These are phyloP conservation scores for Pteronotus mesoamericanus DNA, from an alignment of 2,797 vertebrate species.

Conservation along the genomic window DNA sequence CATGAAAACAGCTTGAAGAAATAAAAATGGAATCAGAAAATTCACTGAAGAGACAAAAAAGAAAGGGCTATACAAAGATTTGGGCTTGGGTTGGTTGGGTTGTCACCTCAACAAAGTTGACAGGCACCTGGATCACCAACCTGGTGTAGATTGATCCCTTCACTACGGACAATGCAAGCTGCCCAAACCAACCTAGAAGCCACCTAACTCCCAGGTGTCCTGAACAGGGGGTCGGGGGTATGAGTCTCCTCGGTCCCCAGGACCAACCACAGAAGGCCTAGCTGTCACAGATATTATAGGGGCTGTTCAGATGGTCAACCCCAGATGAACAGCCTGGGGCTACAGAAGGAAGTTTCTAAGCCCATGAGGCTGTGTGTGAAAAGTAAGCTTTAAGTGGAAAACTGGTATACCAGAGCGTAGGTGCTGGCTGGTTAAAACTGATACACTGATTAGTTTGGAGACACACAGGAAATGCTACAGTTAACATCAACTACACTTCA, in stretches of 20 bases:
- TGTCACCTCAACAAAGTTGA: accelerated
- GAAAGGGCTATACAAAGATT: neutral
- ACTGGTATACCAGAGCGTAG: neutral
- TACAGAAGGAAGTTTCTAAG: neutral
- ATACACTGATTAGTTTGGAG: neutral
- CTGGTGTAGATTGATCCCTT: neutral
- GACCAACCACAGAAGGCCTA: neutral
- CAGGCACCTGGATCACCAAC: neutral
- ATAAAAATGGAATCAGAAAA: neutral
- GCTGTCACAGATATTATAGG: neutral
- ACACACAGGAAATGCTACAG: neutral
- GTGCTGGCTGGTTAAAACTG: neutral
- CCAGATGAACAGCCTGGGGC: neutral
- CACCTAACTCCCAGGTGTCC: neutral
- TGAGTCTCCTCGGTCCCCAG: neutral
- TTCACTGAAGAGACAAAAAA: neutral
- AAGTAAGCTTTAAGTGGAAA: neutral
- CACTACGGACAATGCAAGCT: neutral
- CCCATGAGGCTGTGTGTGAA: neutral
- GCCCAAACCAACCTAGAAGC: neutral
- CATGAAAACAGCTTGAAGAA: neutral
- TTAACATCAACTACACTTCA: neutral
- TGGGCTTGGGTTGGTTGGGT: no score
- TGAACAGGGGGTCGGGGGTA: no score
- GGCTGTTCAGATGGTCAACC: neutral